Percentiles rank a stretch among this genome's conserved stretches.
phyloP scores from a whole-genome alignment of 2,797 vertebrate species.

The Phoeniculus purpureus region DNA sequence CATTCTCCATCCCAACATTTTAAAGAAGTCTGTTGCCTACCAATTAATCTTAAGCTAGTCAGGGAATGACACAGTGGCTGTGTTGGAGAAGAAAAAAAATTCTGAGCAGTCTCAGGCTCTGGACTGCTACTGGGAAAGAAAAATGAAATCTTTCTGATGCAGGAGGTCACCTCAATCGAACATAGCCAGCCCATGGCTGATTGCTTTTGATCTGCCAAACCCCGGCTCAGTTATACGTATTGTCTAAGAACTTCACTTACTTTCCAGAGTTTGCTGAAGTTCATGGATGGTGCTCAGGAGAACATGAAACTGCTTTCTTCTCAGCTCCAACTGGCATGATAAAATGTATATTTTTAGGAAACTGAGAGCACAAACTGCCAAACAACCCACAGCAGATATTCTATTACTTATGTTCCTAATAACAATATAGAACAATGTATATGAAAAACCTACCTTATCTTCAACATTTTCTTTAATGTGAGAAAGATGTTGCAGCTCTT shows the following conservation, averaged over 20 bases:
- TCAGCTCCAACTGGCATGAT: slow-evolving; percentile 88
- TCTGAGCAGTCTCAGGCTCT: background rate
- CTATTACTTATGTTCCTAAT: background rate
- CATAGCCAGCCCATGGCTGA: background rate
- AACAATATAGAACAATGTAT: background rate
- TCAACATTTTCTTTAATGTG: slow-evolving; percentile 96
- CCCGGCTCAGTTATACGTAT: background rate
- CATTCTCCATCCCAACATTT: background rate
- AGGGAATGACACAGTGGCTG: background rate
- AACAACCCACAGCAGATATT: background rate
- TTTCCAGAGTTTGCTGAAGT: slow-evolving; percentile 96
- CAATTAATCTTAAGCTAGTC: background rate
- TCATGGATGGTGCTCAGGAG: slow-evolving; percentile 98
- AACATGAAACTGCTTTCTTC: slow-evolving; percentile 98
- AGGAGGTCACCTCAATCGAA: background rate
- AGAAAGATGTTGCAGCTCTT: slow-evolving; percentile 95
- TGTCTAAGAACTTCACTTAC: slow-evolving; percentile 81
- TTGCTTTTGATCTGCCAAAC: background rate
- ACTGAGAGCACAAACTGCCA: background rate
- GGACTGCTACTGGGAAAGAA: background rate
- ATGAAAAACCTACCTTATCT: slow-evolving; percentile 86
- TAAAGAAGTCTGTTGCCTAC: background rate
- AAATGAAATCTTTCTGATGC: background rate
- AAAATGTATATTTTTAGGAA: background rate
- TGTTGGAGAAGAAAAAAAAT: background rate